Conservation (phyloP, 2,797 vertebrate genomes). For the Rhynchonycteris naso region DNA sequence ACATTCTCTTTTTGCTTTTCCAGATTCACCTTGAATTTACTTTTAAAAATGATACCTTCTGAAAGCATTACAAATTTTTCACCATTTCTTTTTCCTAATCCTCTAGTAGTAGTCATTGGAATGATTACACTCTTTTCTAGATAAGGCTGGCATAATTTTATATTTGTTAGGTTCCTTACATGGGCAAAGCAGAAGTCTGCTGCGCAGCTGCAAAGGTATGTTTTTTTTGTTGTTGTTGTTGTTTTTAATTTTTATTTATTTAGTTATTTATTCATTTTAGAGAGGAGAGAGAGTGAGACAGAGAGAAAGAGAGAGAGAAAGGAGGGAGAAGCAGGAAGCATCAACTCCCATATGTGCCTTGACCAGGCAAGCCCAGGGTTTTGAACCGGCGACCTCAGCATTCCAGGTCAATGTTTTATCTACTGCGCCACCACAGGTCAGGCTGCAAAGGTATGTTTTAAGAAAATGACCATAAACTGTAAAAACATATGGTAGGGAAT, state of each 20-base stretch:
- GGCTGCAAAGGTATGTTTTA: background rate
- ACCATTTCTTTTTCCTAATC: background rate
- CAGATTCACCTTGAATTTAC: background rate
- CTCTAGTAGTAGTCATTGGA: background rate
- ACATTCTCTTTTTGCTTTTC: background rate
- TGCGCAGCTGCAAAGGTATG: constrained; percentile 9
- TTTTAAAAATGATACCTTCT: background rate
- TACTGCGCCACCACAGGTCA: too few relatives aligned
- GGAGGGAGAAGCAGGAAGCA: too few relatives aligned
- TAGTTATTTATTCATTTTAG: too few relatives aligned
- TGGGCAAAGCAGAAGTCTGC: background rate
- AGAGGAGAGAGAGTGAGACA: too few relatives aligned
- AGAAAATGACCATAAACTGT: constrained; percentile 15
- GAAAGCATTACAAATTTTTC: background rate
- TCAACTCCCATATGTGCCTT: too few relatives aligned
- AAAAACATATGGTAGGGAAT: background rate
- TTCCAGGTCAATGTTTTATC: too few relatives aligned
- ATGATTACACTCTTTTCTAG: background rate
- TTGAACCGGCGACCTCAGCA: too few relatives aligned
- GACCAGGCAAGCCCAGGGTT: too few relatives aligned
- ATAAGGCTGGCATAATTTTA: background rate
- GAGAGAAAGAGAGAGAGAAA: too few relatives aligned
- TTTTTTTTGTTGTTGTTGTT: too few relatives aligned
- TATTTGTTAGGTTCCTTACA: constrained; percentile 4
- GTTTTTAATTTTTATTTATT: too few relatives aligned